A percentile compares a stretch with the other conserved stretches of the same genome.
Conservation (phyloP, 1,140 invertebrate species). For the Phortica variegata region DNA sequence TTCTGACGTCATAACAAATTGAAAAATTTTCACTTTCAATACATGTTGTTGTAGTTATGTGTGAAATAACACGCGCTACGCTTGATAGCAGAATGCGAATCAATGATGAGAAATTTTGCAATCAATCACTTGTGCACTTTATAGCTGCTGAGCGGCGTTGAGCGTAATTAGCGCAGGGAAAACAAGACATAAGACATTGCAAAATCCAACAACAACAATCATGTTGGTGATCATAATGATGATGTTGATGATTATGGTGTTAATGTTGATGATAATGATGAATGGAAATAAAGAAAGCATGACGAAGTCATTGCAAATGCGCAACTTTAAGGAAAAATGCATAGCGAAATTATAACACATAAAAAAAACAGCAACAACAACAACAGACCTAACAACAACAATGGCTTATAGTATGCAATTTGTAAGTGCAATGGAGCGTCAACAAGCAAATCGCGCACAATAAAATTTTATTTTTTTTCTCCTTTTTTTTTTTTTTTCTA, state of each 20-base stretch:
- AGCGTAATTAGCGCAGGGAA: conserved; percentile 48
- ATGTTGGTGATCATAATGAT: conserved; percentile 4
- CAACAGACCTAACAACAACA: conserved; percentile 24
- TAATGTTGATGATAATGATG: conserved; percentile 45
- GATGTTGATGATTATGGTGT: no score
- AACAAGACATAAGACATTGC: no score
- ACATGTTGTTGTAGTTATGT: no score
- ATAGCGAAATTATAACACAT: no score
- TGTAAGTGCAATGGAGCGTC: conserved; percentile 45
- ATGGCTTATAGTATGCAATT: conserved; percentile 50
- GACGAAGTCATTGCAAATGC: conserved; percentile 24
- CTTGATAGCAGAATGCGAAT: conserved; percentile 30
- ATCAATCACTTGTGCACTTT: conserved; percentile 52
- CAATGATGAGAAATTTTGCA: conserved; percentile 26
- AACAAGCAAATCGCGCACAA: no score
- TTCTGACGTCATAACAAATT: conserved; percentile 34
- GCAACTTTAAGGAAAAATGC: conserved; percentile 9
- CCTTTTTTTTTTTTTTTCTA: no score
- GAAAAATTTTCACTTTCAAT: conserved; percentile 46
- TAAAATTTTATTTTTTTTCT: no score
- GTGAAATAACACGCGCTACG: conserved; percentile 50
- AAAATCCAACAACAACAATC: conserved; percentile 22
- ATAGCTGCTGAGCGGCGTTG: no score
- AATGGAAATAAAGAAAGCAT: conserved; percentile 48
- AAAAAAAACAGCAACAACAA: conserved; percentile 11